These are phyloP conservation scores for Andrena flavipes DNA, from an alignment of 2,888 invertebrate species.

Conservation along the genomic window DNA sequence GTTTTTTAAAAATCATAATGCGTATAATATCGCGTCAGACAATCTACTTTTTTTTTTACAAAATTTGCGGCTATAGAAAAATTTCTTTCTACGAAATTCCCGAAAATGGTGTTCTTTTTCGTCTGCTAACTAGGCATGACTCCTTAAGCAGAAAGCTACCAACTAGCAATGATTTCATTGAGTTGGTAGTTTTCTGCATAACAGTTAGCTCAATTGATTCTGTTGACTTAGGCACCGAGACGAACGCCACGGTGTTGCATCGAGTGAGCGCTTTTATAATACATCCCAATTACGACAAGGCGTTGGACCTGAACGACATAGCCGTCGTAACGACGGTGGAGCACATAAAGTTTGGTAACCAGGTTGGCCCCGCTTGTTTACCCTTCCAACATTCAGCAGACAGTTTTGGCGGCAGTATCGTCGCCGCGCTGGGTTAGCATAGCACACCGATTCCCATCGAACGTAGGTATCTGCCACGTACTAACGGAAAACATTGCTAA, in stretches of 20 bases:
- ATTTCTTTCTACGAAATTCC: no score
- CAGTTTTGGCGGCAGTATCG: conserved; percentile 74
- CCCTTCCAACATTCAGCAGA: conserved; percentile 85
- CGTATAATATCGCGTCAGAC: no score
- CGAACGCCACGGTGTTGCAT: conserved; percentile 84
- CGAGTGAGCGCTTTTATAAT: conserved; percentile 78
- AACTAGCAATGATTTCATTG: no score
- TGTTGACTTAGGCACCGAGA: conserved; percentile 84
- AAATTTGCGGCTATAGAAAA: no score
- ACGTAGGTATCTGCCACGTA: no score
- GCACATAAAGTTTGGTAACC: conserved; percentile 85
- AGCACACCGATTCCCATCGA: neutral
- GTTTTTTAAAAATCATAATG: no score
- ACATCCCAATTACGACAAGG: conserved; percentile 84
- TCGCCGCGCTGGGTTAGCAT: conserved; percentile 70
- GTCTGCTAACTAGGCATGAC: no score
- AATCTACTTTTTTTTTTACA: no score
- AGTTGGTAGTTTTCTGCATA: no score
- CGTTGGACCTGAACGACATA: conserved; percentile 85
- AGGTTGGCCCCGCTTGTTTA: conserved; percentile 88
- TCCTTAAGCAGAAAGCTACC: no score
- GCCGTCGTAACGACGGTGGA: conserved; percentile 84
- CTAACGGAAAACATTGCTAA: neutral
- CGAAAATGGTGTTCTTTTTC: no score
- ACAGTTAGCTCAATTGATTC: neutral